Evolutionary conservation across 2,888 invertebrate genomes (phyloP).

Genomic region (Lordiphosa fenestrarum): DNA sequence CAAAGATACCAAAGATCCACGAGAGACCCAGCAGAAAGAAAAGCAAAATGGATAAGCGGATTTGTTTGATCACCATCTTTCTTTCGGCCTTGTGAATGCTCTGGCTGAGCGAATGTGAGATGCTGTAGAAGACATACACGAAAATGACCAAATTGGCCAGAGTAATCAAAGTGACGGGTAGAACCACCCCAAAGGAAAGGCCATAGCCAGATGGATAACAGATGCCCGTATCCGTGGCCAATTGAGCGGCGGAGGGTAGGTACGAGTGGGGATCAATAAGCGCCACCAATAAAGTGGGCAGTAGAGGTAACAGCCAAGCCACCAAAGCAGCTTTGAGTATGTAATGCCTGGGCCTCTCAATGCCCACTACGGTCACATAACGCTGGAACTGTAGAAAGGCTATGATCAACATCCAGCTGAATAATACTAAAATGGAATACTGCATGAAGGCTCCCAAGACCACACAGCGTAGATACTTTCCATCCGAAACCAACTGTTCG

Average conservation of each 20-base stretch:
- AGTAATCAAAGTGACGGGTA: constrained; percentile 82
- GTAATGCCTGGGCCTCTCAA: constrained; percentile 83
- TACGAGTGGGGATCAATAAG: constrained; percentile 81
- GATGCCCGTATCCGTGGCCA: constrained; percentile 76
- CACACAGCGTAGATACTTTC: constrained; percentile 80
- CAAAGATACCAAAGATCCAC: constrained; percentile 84
- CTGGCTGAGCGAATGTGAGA: constrained; percentile 78
- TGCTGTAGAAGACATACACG: constrained; percentile 81
- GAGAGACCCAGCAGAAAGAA: constrained; percentile 83
- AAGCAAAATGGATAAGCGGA: constrained; percentile 82
- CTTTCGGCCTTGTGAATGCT: constrained; percentile 72
- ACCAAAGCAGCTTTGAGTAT: constrained; percentile 83
- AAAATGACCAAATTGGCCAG: constrained; percentile 82
- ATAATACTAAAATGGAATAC: constrained; percentile 85
- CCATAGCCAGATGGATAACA: constrained; percentile 82
- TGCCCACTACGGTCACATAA: constrained; percentile 85
- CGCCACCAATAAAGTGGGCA: constrained; percentile 82
- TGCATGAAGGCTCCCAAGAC: constrained; percentile 84
- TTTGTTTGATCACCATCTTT: constrained; percentile 80
- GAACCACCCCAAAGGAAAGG: constrained; percentile 81
- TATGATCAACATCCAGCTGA: constrained; percentile 87
- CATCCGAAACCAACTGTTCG: constrained; percentile 51
- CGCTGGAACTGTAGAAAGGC: constrained; percentile 85
- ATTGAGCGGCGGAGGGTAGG: constrained; percentile 69
- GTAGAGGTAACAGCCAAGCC: constrained; percentile 83